Percentiles rank a stretch among this genome's conserved stretches.
Conservation (phyloP, 2,888 invertebrate species). For the Leucophenga maculata region DNA sequence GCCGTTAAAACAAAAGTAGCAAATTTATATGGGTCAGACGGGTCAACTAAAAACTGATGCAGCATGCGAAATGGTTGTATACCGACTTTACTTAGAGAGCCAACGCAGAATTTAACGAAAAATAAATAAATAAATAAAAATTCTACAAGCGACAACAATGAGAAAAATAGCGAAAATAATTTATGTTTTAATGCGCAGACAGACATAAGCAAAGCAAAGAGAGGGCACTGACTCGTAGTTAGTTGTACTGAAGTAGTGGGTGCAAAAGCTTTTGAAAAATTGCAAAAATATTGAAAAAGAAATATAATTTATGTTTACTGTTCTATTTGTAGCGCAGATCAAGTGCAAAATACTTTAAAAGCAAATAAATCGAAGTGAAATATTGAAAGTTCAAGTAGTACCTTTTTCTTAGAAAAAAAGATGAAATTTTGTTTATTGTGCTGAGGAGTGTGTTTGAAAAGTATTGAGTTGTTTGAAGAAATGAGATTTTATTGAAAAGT, state of each 20-base stretch:
- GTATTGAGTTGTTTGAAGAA: too few species aligned
- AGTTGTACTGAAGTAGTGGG: background rate
- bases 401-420: too few species aligned
- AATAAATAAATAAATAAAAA: constrained; percentile 4
- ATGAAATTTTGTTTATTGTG: too few species aligned
- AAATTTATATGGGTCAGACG: background rate
- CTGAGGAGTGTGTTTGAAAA: too few species aligned
- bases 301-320: background rate
- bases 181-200: constrained; percentile 14
- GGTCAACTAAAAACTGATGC: too few species aligned
- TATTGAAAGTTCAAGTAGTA: too few species aligned
- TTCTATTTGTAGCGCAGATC: background rate
- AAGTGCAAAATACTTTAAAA: too few species aligned
- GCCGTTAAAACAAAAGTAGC: background rate
- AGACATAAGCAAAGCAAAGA: background rate
- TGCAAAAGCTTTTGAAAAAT: background rate
- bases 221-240: too few species aligned
- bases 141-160: background rate
- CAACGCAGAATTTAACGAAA: background rate
- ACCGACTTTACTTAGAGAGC: background rate
- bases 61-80: too few species aligned
- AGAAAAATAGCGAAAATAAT: constrained; percentile 1
- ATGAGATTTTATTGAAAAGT: too few species aligned
- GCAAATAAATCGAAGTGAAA: too few species aligned
- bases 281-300: background rate